Evolutionary conservation across 2,797 vertebrate genomes (phyloP).

Genomic region (Sebastes minor): DNA sequence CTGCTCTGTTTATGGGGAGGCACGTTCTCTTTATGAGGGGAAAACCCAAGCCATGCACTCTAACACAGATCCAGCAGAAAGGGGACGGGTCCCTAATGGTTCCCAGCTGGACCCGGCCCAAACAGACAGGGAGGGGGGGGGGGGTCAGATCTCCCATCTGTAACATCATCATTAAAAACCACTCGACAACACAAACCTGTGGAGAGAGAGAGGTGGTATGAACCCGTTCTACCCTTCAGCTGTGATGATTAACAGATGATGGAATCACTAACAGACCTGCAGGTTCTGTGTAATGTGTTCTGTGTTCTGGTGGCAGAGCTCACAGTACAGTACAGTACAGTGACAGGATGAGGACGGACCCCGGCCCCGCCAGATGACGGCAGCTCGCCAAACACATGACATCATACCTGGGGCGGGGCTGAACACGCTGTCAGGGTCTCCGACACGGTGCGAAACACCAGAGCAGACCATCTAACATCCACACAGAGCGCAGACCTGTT

Average conservation of each 20-base stretch:
- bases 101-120: slow-evolving; percentile 80
- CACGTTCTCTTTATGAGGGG: slow-evolving; percentile 78
- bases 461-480: not conserved
- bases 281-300: not conserved
- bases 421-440: slow-evolving; percentile 4
- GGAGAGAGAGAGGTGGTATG: too few species aligned
- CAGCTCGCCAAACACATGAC: slow-evolving; percentile 67
- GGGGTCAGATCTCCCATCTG: slow-evolving; percentile 2
- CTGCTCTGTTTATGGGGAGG: slow-evolving; percentile 66
- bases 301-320: too few species aligned
- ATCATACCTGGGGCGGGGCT: slow-evolving; percentile 61
- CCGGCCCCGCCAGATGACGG: slow-evolving; percentile 44
- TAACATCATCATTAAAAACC: slow-evolving; percentile 18
- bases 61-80: slow-evolving; percentile 77
- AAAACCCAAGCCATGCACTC: slow-evolving; percentile 82
- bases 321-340: not conserved
- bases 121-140: not conserved
- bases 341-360: slow-evolving; percentile 38
- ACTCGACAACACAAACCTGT: too few species aligned
- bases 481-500: slow-evolving; percentile 5
- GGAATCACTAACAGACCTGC: not conserved
- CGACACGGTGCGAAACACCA: not conserved
- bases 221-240: not conserved
- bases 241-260: slow-evolving; percentile 2
- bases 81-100: slow-evolving; percentile 81